Evolutionary conservation across 2,888 invertebrate genomes (phyloP).

Genomic region (Phalera bucephala): DNA sequence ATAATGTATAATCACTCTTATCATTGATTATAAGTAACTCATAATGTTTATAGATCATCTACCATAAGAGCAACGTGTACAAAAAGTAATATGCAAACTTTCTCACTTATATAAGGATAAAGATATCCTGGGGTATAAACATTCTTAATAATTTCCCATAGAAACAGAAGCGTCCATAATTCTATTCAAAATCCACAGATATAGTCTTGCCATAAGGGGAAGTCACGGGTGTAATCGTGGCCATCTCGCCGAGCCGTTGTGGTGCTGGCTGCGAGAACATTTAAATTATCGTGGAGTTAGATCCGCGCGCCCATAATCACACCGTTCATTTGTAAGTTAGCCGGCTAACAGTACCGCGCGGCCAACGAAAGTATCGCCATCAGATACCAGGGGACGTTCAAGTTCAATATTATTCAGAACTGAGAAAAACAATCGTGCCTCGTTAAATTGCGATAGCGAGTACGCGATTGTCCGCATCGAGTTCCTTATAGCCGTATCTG

Average conservation of each 20-base stretch:
- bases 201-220: conserved; percentile 69
- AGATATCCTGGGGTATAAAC: conserved; percentile 9
- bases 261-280: conserved; percentile 72
- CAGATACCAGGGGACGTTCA: conserved; percentile 70
- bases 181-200: conserved; percentile 71
- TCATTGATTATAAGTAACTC: no score
- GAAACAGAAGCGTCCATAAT: conserved; percentile 49
- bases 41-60: no score
- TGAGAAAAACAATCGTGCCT: conserved; percentile 81
- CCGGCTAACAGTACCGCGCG: conserved; percentile 68
- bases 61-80: no score
- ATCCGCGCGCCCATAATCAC: conserved; percentile 78
- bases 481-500: conserved; percentile 49
- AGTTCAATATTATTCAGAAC: conserved; percentile 81
- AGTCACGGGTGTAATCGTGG: conserved; percentile 70
- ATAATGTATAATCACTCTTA: no score
- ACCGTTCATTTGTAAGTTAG: conserved; percentile 78
- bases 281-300: conserved; percentile 78
- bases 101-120: conserved; percentile 9
- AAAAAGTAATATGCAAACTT: no score
- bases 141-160: conserved; percentile 22
- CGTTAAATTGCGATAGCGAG: conserved; percentile 77
- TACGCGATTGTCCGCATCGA: conserved; percentile 66
- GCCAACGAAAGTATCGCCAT: conserved; percentile 75
- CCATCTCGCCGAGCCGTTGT: conserved; percentile 57